Base-by-base conservation (phyloP, 1,140 invertebrate species). In the Glomeris maerens region DNA sequence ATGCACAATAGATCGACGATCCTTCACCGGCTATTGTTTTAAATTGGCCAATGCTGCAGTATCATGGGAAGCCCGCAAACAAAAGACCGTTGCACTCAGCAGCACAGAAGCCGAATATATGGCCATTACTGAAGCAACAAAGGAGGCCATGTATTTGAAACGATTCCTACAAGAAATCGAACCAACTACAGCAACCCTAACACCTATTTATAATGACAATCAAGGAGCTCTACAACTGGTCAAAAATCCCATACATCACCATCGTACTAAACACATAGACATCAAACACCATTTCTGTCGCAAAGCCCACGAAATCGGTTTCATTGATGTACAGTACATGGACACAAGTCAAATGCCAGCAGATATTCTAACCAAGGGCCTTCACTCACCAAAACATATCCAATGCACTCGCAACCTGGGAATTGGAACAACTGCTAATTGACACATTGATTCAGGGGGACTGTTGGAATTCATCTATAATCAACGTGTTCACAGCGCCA, bases 201-300 rank as follows among this genome's bases (percentile, higher is more conserved):
- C 31, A 10, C 10, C 31, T 36, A 36, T 36, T 36, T 36, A 36
- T 17, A 36, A 36, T 36, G 66, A 68, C 53, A 68, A 66, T 54
- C 61, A 61, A 53, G 62, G 62, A 47, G 64, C 67, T 0, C 60
- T 66, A 0, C 60, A 60, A 50, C 48, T 71, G 13, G 58, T 59
- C 5, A 59, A 66, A 41, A 70, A 72, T 59, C 59, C 61, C 10
- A 56, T 63, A 47, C 61, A 60, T 31, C 65, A 69, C 28, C 59
- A 61, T 48, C 51, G 60, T 27, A 65, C 60, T 0, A 69, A 69
- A 46, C 65, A 68, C 50, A 67, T 68, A 41, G 62, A 66, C 45
- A 52, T 69, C 2, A 53, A 55, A 29, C n/a, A n/a, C n/a, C n/a
- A n/a, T n/a, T n/a, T n/a, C n/a, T n/a, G n/a, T n/a, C n/a, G n/a